Evolutionary conservation across 2,113 vertebrate genomes (phyloP), one percentile per base, ranked within the genome.

Genomic region (Acinonyx jubatus): DNA sequence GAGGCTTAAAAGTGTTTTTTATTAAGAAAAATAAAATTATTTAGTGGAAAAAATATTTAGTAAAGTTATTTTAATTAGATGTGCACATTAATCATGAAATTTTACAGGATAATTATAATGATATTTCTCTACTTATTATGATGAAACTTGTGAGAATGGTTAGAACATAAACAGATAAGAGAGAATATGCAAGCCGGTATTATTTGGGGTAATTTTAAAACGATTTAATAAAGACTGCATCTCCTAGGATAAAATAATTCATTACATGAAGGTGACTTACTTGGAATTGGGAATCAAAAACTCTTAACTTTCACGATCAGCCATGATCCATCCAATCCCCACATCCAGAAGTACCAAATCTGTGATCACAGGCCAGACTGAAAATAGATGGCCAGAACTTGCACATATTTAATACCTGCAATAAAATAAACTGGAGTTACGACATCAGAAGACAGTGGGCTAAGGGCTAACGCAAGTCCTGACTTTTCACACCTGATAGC

Each of bases 61-160:
- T 91, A 89, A 78, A 71, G 1, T 57, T 80, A 91, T 87, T 97
- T 87, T 31, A 97, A 90, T 79, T 93, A 94, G 87, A 87, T n/a
- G 48, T 90, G n/a, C 74, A 84, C 29, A 95, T 83, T 96, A 96
- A 97, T 89, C n/a, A 83, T 91, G 63, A 96, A 85, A 81, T 78
- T 66, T 4, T 83, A 33, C n/a, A 95, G n/a, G 76, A 89, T 69
- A 90, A 78, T 93, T 86, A 69, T n/a, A 88, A 15, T 84, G 38
- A 87, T 8, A 89, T 73, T 80, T 94, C 38, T 94, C 50, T 76
- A 92, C 27, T 74, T 55, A 61, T 63, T 25, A 79, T 81, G 89
- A 81, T 81, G 6, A 98, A 97, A 71, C 14, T 25, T 82, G 7
- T 71, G 31, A 83, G 8, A 95, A 86, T 92, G 9, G 18, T 76